Conservation (phyloP, 2,888 invertebrate genomes). For the Mystacides longicornis region DNA sequence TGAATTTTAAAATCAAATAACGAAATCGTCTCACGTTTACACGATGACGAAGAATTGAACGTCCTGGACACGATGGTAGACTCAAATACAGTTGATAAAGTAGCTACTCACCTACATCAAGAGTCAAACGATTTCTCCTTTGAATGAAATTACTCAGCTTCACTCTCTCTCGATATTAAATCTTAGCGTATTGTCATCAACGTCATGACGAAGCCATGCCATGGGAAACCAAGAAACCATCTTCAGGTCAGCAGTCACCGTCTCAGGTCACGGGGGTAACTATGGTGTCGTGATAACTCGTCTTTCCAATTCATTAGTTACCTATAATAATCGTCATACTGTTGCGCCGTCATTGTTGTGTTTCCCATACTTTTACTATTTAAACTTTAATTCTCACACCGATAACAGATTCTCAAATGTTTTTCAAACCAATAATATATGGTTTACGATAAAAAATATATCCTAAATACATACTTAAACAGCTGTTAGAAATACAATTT, state of each 20-base stretch:
- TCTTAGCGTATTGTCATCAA: neutral
- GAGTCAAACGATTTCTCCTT: neutral
- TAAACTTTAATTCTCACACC: too few relatives aligned
- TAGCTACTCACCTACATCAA: too few relatives aligned
- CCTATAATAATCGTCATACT: neutral
- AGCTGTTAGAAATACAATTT: too few relatives aligned
- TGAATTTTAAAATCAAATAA: too few relatives aligned
- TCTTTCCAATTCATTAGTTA: neutral
- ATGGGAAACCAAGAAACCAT: neutral
- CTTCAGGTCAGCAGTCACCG: neutral
- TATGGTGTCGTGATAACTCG: neutral
- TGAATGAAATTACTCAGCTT: neutral
- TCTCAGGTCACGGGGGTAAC: neutral
- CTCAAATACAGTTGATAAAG: too few relatives aligned
- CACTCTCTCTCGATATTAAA: neutral
- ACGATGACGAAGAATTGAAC: too few relatives aligned
- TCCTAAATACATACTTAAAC: too few relatives aligned
- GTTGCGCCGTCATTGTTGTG: neutral
- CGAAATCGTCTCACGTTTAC: too few relatives aligned
- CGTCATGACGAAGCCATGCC: neutral
- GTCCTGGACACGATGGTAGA: too few relatives aligned
- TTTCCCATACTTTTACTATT: neutral
- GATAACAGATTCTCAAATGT: too few relatives aligned
- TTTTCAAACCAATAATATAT: too few relatives aligned
- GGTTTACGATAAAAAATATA: too few relatives aligned